Evolutionary conservation across 2,888 invertebrate species (phyloP), one percentile per base, ranked within the genome.

Genomic region (Proisotoma minuta): DNA sequence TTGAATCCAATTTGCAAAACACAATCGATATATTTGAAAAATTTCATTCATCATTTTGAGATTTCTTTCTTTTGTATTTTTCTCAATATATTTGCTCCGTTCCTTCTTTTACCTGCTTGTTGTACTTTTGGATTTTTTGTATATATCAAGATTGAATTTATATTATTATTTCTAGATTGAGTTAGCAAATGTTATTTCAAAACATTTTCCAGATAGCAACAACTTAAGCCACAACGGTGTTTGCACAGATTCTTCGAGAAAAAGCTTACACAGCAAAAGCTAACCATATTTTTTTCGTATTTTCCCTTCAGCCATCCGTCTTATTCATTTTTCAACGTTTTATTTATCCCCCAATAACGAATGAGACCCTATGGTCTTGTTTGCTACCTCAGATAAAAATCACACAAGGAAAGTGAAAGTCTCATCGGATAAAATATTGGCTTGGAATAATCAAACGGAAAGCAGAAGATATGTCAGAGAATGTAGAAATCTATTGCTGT

Each of bases 331-430:
- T 43, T 5, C 18, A 43, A 43, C 43, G 43, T 51, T 50, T 51
- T 51, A 51, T 51, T 51, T 51, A 51, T 51, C 51, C 51, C 5
- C 39, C 29, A 54, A 29, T 54, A 26, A 20, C 39, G 39, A 34
- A 34, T 54, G 39, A 20, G 39, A 39, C 29, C 53, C 53, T 43
- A 39, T 39, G 53, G 53, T 54, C 39, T 28, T 22, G 39, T 54
- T 54, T 39, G 18, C 18, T 43, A 5, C 20, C 43, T 20, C 43
- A 43, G 18, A 43, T 18, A n/a, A 43, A 43, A 43, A 18, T 43
- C 43, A 43, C 20, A 20, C 43, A 43, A 34, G 34, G 8, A 34
- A 34, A 34, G 43, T 15, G 43, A 43, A 34, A 34, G 15, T 15
- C 34, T 34, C 34, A 10, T 43, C 43, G 20, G 43, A 43, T 43